Evolutionary conservation across 2,113 vertebrate genomes (phyloP).

Genomic region (Choloepus hoffmanni): DNA sequence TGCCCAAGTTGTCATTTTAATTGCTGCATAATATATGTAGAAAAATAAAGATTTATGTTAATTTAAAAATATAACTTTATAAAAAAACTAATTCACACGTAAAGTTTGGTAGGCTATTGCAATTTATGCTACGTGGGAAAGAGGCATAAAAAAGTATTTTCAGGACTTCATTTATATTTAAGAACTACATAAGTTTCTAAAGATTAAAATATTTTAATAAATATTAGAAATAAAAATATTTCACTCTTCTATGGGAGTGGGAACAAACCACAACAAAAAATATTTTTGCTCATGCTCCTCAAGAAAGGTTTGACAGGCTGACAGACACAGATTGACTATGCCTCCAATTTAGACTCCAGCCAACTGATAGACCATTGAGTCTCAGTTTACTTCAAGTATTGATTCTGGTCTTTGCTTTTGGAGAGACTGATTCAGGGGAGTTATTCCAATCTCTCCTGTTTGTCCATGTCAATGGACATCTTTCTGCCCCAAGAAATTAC

Average conservation of each 20-base stretch:
- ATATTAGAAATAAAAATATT: background rate
- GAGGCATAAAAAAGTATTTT: constrained; percentile 34
- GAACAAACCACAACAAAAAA: background rate
- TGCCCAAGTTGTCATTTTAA: constrained; percentile 76
- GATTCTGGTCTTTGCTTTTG: background rate
- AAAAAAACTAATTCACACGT: constrained; percentile 55
- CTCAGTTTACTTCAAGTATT: background rate
- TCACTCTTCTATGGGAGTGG: background rate
- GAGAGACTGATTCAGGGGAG: background rate
- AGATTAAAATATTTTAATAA: background rate
- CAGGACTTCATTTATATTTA: background rate
- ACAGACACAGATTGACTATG: background rate
- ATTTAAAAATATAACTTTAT: constrained; percentile 55
- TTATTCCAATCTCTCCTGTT: background rate
- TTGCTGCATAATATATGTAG: constrained; percentile 71
- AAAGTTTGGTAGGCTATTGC: background rate
- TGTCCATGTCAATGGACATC: background rate
- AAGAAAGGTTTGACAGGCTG: background rate
- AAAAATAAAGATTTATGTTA: constrained; percentile 70
- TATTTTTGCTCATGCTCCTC: background rate
- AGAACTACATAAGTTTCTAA: background rate
- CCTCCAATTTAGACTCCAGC: background rate
- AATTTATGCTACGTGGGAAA: constrained; percentile 38
- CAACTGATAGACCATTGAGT: background rate
- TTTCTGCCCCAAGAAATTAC: background rate